Conservation (phyloP, 1,140 invertebrate genomes). For the Bursaphelenchus mucronatus region DNA sequence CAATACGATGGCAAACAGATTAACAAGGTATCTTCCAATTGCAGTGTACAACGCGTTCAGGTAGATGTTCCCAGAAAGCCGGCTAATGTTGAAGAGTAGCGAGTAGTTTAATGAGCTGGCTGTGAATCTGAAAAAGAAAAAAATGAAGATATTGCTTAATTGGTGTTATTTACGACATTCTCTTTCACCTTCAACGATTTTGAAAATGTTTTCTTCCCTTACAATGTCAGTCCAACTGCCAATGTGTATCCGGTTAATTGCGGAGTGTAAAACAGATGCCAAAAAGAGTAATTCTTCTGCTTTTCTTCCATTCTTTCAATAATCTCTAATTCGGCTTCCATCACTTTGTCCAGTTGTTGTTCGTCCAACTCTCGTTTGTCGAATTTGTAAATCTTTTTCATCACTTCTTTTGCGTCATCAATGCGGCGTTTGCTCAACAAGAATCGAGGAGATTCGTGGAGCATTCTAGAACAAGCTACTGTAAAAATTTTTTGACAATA, state of each 20-base stretch:
- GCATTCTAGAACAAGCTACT: too few relatives aligned
- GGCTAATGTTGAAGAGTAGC: constrained; percentile 58
- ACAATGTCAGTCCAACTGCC: constrained; percentile 48
- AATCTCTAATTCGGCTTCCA: constrained; percentile 32
- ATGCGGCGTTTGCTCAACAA: constrained; percentile 47
- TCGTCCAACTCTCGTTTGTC: constrained; percentile 40
- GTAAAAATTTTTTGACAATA: too few relatives aligned
- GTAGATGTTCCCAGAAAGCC: constrained; percentile 50
- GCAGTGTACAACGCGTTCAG: constrained; percentile 48
- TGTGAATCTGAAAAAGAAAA: constrained; percentile 34
- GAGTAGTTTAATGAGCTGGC: constrained; percentile 50
- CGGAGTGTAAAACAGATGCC: constrained; percentile 47
- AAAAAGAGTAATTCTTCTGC: constrained; percentile 46
- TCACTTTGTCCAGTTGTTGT: constrained; percentile 11
- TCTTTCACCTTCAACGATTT: too few relatives aligned
- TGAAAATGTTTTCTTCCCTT: constrained; percentile 10
- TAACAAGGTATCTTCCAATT: constrained; percentile 50
- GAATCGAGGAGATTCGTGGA: constrained; percentile 47
- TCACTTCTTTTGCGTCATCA: constrained; percentile 44
- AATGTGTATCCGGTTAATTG: constrained; percentile 46
- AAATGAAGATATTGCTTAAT: too few relatives aligned
- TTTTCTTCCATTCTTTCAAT: constrained; percentile 28
- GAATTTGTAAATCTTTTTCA: constrained; percentile 37
- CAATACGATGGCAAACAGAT: constrained; percentile 42
- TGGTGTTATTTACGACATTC: too few relatives aligned